Evolutionary conservation across 2,888 invertebrate species (phyloP), one percentile per base, ranked within the genome.

Genomic region (Drosophila putrida): DNA sequence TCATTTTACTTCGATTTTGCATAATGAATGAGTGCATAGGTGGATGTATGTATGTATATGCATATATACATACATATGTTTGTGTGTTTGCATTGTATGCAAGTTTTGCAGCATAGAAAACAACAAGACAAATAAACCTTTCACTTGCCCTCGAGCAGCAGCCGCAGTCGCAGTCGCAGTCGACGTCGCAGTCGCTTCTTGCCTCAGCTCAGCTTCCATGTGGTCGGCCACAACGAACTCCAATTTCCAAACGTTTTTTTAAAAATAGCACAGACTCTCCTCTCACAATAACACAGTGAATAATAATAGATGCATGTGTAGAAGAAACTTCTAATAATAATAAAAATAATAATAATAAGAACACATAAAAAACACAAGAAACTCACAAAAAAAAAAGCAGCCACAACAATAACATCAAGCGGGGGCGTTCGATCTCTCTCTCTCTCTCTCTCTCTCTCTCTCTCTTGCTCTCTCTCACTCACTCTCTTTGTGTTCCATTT

Each of bases 401-500:
- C 31, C 50, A 33, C 39, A 47, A 36, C 50, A 58, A 39, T 51
- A 57, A 43, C 33, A 39, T 15, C 31, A 49, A 20, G 63, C 85
- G 83, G 85, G 88, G 83, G 83, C 83, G 83, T 88, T 73, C 65
- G 64, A 70, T 71, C 66, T 63, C 60, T 58, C 73, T 75, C 71
- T 44, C 13, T 50, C 2, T 20, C 20, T 20, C 20, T 20, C 20
- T 20, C 20, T 2, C 20, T 20, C 20, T 1, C 20, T 20, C 20
- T 20, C 20, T 20, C 20, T 20, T 2, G 2, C 20, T 20, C 20
- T 20, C 67, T 73, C 72, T 49, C 15, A 31, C 36, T 57, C 57
- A 55, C 64, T 67, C 54, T 64, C 64, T 68, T 53, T 36, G 47
- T 35, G 39, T 65, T 51, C 50, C 57, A 68, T 51, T 31, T 50